Base-by-base conservation (phyloP, 2,888 invertebrate species). In the Smittia sp. region DNA sequence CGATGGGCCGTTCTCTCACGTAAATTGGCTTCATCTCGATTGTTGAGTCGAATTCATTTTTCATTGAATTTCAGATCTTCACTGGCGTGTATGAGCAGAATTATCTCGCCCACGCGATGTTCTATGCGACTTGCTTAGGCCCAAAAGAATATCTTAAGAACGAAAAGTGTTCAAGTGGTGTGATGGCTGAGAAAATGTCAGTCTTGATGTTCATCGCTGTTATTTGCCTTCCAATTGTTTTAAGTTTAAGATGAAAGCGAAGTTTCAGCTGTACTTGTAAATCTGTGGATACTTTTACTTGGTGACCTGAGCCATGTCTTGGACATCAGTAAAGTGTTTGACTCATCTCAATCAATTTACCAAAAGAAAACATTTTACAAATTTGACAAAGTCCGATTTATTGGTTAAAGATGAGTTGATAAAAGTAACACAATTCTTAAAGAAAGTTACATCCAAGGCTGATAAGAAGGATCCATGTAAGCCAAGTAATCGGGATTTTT, bases 401-500 rank as follows among this genome's bases (percentile, higher is more conserved):
- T n/a, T n/a, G n/a, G n/a, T n/a, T n/a, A n/a, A n/a, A n/a, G n/a
- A n/a, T n/a, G n/a, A n/a, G n/a, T n/a, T n/a, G n/a, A n/a, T n/a
- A n/a, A n/a, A n/a, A n/a, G n/a, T n/a, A n/a, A n/a, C n/a, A n/a
- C n/a, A n/a, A n/a, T n/a, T n/a, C n/a, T n/a, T n/a, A 11, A 68
- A 73, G 68, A 25, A 46, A 24, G 79, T 88, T 91, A 98, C 77
- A 98, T 84, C 98, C 98, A 98, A 0, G 98, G 98, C 83, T 98
- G 96, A 96, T 97, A 98, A 0, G 96, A 94, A 1, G 98, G 98
- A 84, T 98, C 97, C 98, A 98, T 98, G 73, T 96, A 88, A 80
- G 97, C 97, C 13, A 98, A 85, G 83, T 98, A 98, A 80, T 98
- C 98, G 75, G 91, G 91, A 80, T 92, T 96, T 78, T 90, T 94